These are phyloP conservation scores for Ernsta delagoae DNA, from an alignment of 2,888 invertebrate species.

Conservation along the genomic window DNA sequence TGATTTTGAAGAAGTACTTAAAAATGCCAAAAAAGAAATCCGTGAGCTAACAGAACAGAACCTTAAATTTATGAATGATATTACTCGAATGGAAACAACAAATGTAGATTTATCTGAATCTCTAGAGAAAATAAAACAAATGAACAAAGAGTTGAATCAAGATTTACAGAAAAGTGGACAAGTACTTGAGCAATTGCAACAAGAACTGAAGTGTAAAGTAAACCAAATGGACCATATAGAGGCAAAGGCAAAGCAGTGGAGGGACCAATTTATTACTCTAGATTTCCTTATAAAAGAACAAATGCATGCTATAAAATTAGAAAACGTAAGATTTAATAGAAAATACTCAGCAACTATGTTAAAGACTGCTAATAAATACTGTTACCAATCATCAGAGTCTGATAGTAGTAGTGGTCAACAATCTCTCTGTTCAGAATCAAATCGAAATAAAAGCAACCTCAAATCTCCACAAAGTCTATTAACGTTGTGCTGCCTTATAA, in stretches of 20 bases:
- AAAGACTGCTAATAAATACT: slow-evolving; percentile 30
- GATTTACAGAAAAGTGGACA: slow-evolving; percentile 52
- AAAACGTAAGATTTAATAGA: slow-evolving; percentile 58
- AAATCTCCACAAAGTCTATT: slow-evolving; percentile 65
- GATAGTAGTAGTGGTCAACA: slow-evolving; percentile 27
- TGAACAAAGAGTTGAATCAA: slow-evolving; percentile 49
- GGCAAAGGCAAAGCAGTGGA: slow-evolving; percentile 56
- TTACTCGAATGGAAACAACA: slow-evolving; percentile 49
- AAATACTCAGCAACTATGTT: slow-evolving; percentile 38
- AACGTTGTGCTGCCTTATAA: slow-evolving; percentile 66
- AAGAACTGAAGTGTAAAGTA: slow-evolving; percentile 57
- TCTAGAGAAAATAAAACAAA: slow-evolving; percentile 48
- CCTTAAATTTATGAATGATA: slow-evolving; percentile 46
- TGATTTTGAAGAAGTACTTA: slow-evolving; percentile 46
- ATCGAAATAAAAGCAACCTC: slow-evolving; percentile 40
- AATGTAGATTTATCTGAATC: slow-evolving; percentile 47
- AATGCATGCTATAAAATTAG: slow-evolving; percentile 53
- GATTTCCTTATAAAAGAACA: slow-evolving; percentile 57
- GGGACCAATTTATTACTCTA: slow-evolving; percentile 54
- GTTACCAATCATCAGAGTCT: neutral
- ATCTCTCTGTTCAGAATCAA: slow-evolving; percentile 29
- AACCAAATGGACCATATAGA: slow-evolving; percentile 58
- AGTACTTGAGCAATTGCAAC: slow-evolving; percentile 53
- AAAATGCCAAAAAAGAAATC: slow-evolving; percentile 53
- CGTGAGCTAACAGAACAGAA: slow-evolving; percentile 52